Percentiles rank a stretch among this genome's conserved stretches.
Evolutionary conservation across 2,113 vertebrate genomes (phyloP).

Genomic region (Callopanchax toddi): DNA sequence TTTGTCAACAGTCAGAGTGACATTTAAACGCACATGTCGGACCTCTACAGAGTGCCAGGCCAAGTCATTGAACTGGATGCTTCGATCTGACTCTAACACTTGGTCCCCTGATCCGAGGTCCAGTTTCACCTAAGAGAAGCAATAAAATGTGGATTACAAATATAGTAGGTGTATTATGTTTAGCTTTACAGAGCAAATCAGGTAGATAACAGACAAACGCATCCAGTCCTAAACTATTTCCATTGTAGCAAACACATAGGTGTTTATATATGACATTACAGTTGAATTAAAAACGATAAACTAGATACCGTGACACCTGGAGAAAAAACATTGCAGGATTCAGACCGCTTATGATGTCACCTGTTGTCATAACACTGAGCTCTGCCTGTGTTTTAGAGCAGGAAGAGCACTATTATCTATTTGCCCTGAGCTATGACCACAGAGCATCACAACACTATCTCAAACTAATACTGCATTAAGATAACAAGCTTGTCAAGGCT

Average conservation of each 20-base stretch:
- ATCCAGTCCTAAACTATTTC: background rate
- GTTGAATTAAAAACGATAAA: background rate
- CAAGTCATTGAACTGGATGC: constrained; percentile 84
- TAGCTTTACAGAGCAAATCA: background rate
- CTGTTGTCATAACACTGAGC: constrained; percentile 40
- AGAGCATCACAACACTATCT: constrained; percentile 64
- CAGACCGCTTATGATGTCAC: constrained; percentile 47
- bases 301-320: constrained; percentile 9
- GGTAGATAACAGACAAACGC: background rate
- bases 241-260: background rate
- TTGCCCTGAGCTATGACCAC: constrained; percentile 54
- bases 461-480: constrained; percentile 51
- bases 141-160: constrained; percentile 23
- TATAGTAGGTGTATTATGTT: background rate
- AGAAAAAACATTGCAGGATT: constrained; percentile 16
- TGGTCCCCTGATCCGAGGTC: constrained; percentile 81
- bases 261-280: background rate
- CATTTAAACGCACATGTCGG: constrained; percentile 63
- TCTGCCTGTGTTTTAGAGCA: constrained; percentile 47
- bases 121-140: constrained; percentile 81
- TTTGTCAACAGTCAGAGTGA: constrained; percentile 84
- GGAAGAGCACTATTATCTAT: constrained; percentile 57
- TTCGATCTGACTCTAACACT: constrained; percentile 80
- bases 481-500: constrained; percentile 71
- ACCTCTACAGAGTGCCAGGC: constrained; percentile 87